Evolutionary conservation across 2,888 invertebrate species (phyloP).

Genomic region (Hipparchia semele): DNA sequence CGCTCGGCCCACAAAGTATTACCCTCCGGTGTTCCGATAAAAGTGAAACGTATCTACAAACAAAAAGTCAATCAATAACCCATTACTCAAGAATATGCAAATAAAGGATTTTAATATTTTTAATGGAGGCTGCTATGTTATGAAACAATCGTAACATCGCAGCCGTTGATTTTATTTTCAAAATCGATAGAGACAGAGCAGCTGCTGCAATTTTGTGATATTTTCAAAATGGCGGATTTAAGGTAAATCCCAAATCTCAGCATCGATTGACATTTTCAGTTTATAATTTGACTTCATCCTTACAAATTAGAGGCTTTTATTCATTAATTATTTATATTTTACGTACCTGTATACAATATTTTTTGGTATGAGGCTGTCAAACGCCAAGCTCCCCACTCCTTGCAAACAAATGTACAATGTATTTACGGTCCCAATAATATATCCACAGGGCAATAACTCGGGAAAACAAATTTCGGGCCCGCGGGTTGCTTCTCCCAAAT

Average conservation of each 20-base stretch:
- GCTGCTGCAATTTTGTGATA: no score
- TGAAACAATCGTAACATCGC: no score
- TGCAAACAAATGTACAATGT: conserved; percentile 95
- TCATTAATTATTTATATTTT: no score
- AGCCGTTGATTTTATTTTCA: no score
- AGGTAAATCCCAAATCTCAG: no score
- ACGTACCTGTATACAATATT: conserved; percentile 94
- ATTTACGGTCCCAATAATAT: conserved; percentile 93
- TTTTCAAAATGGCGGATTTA: no score
- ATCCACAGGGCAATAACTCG: conserved; percentile 96
- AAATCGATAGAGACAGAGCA: no score
- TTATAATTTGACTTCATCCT: no score
- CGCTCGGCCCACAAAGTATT: conserved; percentile 97
- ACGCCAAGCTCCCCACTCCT: conserved; percentile 93
- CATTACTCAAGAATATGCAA: not conserved
- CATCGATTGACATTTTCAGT: no score
- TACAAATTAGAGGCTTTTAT: no score
- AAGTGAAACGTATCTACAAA: conserved; percentile 88
- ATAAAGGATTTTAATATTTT: not conserved
- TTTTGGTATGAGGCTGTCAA: conserved; percentile 98
- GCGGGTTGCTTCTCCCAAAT: conserved; percentile 94
- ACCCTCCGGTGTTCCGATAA: conserved; percentile 96
- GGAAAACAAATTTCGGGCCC: conserved; percentile 92
- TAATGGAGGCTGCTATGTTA: no score
- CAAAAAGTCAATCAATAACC: conserved; percentile 26